Evolutionary conservation across 2,113 vertebrate genomes (phyloP).

Genomic region (Falco punctatus): DNA sequence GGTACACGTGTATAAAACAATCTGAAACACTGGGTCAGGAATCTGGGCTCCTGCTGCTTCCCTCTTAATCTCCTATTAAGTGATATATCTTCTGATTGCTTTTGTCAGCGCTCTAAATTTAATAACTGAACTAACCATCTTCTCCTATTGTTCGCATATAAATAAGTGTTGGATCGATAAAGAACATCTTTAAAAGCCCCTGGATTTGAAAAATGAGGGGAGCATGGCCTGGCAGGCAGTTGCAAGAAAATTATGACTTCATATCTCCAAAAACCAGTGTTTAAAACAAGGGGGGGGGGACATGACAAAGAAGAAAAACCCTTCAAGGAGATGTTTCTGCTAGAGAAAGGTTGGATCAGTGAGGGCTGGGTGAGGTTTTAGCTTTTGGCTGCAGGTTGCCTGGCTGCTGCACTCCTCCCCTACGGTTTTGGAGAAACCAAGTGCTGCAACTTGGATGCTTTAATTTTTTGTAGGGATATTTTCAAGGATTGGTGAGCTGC

Average conservation of each 20-base stretch:
- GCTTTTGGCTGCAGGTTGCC: neutral
- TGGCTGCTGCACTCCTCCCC: neutral
- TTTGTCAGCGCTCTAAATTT: slow-evolving; percentile 66
- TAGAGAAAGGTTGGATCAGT: neutral
- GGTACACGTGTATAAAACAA: neutral
- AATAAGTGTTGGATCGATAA: slow-evolving; percentile 46
- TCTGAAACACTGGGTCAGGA: slow-evolving; percentile 35
- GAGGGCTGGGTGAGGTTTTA: neutral
- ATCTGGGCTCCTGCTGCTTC: neutral
- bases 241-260: neutral
- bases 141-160: slow-evolving; percentile 25
- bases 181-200: slow-evolving; percentile 27
- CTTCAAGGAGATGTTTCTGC: neutral
- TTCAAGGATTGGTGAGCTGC: neutral
- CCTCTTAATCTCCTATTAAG: slow-evolving; percentile 67
- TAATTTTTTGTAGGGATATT: neutral
- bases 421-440: neutral
- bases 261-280: neutral
- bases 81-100: slow-evolving; percentile 64
- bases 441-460: neutral
- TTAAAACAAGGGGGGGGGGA: neutral
- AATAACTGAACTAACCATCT: slow-evolving; percentile 52
- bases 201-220: neutral
- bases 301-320: neutral
- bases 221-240: neutral